These are phyloP conservation scores for Leucopternis melanops DNA, from an alignment of 2,113 vertebrate species.

Conservation along the genomic window DNA sequence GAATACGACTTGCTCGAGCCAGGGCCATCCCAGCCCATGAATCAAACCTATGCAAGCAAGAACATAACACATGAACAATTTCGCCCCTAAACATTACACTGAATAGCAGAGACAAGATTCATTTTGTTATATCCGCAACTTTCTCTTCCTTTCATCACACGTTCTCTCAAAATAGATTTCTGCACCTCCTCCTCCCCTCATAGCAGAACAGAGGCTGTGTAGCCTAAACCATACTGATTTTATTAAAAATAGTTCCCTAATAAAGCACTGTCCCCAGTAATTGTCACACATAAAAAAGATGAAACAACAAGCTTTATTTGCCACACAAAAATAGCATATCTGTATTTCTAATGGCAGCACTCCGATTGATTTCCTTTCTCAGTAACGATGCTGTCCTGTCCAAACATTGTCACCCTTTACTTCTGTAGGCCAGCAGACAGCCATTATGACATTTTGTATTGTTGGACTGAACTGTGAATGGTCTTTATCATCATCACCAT, in stretches of 20 bases:
- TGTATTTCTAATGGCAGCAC: not conserved
- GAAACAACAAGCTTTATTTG: not conserved
- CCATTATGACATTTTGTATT: not conserved
- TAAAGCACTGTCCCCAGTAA: not conserved
- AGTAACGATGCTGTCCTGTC: not conserved
- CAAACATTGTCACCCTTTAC: not conserved
- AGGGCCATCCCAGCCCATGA: constrained; percentile 99
- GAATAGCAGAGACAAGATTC: not conserved
- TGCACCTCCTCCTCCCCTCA: not conserved
- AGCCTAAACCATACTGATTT: not conserved
- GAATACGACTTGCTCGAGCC: constrained; percentile 93
- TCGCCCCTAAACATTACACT: not conserved
- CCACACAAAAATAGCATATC: not conserved
- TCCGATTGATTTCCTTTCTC: not conserved
- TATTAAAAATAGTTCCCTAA: not conserved
- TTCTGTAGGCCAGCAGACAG: not conserved
- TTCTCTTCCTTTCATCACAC: not conserved
- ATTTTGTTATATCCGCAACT: not conserved
- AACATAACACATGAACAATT: not conserved
- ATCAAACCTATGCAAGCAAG: constrained; percentile 81
- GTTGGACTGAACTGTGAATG: not conserved
- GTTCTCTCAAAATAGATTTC: not conserved
- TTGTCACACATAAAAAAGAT: not conserved
- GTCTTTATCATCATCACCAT: not conserved
- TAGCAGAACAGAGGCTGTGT: not conserved